phyloP scores from a whole-genome alignment of 2,888 invertebrate genomes.

The Cataglyphis albicans region DNA sequence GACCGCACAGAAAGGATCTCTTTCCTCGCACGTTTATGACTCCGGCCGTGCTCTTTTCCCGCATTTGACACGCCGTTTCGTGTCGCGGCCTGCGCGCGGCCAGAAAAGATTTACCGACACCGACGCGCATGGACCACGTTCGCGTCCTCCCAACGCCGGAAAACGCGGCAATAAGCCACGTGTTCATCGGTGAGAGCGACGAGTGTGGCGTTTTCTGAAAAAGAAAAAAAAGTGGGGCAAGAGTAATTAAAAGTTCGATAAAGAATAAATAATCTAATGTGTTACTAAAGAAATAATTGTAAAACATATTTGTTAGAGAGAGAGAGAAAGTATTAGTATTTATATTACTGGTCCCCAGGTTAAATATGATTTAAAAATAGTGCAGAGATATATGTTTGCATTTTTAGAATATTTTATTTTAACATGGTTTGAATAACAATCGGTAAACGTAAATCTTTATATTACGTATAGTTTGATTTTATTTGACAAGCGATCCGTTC shows the following conservation, averaged over 20 bases:
- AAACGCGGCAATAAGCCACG: slow-evolving; percentile 5
- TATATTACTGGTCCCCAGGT: neutral
- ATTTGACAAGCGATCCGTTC: neutral
- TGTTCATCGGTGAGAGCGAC: slow-evolving; percentile 8
- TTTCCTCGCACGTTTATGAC: slow-evolving; percentile 52
- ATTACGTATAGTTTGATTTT: neutral
- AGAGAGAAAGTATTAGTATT: neutral
- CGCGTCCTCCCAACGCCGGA: slow-evolving; percentile 8
- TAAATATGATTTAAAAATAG: neutral
- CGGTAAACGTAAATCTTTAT: neutral
- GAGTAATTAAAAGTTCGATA: neutral
- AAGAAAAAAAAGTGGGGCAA: neutral
- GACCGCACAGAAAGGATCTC: slow-evolving; percentile 56
- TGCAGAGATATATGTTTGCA: neutral
- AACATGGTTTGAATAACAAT: neutral
- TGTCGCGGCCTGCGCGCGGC: slow-evolving; percentile 33
- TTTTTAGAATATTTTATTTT: neutral
- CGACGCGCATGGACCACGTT: slow-evolving; percentile 19
- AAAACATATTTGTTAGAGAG: neutral
- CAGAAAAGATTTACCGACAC: slow-evolving; percentile 52
- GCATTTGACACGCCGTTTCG: slow-evolving; percentile 57
- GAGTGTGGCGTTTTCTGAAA: neutral
- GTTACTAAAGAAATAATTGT: neutral
- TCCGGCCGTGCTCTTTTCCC: slow-evolving; percentile 48
- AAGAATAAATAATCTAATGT: neutral